These are phyloP conservation scores for Anser cygnoides DNA, from an alignment of 2,113 vertebrate species.

Conservation along the genomic window DNA sequence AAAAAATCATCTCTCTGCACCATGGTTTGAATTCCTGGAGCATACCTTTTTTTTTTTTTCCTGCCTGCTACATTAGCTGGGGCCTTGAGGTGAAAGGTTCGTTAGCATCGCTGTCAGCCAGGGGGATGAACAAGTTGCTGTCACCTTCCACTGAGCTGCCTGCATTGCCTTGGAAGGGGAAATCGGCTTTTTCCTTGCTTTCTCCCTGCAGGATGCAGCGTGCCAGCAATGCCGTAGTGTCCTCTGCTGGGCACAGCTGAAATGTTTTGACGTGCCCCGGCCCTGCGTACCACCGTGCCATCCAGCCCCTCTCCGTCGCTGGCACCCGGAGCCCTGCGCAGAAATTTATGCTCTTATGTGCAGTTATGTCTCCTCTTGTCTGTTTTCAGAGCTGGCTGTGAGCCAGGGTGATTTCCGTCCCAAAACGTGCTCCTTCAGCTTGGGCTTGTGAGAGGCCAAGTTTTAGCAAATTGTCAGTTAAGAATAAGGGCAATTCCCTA, in stretches of 20 bases:
- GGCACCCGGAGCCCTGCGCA: background rate
- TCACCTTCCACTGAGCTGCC: background rate
- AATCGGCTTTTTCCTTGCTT: background rate
- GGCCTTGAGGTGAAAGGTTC: background rate
- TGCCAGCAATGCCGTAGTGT: background rate
- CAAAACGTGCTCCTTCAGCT: background rate
- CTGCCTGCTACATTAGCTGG: background rate
- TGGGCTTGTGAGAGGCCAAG: background rate
- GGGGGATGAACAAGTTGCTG: rapidly evolving
- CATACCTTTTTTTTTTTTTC: background rate
- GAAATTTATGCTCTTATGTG: background rate
- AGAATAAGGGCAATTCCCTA: background rate
- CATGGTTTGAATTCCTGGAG: rapidly evolving
- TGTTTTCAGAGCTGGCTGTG: background rate
- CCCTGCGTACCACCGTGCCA: background rate
- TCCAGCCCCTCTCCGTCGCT: background rate
- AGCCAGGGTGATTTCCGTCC: background rate
- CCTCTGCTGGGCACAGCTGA: constrained; percentile 30
- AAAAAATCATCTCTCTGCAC: background rate
- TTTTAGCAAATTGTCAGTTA: background rate
- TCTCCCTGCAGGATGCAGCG: background rate
- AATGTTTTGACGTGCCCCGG: rapidly evolving
- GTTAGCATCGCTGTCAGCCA: background rate
- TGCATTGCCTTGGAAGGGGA: background rate
- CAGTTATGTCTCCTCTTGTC: background rate